Conservation (phyloP, 2,888 invertebrate genomes). For the Drosophila tripunctata region DNA sequence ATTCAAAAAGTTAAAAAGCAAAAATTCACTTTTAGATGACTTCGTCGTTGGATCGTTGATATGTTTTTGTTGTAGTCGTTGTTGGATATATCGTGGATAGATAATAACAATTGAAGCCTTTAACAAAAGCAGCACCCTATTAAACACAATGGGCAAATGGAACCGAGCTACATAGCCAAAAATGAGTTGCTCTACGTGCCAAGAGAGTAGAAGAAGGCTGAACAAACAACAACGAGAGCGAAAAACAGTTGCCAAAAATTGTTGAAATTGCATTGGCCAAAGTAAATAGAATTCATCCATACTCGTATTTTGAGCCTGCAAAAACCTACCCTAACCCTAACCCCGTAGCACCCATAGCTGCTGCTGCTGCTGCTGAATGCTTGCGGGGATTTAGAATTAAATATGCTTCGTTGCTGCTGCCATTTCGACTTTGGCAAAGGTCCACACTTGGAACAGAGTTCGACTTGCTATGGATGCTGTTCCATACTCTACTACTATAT, state of each 20-base stretch:
- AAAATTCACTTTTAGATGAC: slow-evolving; percentile 82
- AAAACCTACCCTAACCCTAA: slow-evolving; percentile 72
- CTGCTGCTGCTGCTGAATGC: no score
- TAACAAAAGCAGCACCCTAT: slow-evolving; percentile 47
- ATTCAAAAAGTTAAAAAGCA: slow-evolving; percentile 82
- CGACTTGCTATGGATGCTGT: slow-evolving; percentile 50
- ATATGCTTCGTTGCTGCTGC: slow-evolving; percentile 78
- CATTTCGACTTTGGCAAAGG: slow-evolving; percentile 77
- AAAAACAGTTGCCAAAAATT: slow-evolving; percentile 73
- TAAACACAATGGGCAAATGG: slow-evolving; percentile 44
- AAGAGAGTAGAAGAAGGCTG: slow-evolving; percentile 79
- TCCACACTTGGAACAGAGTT: slow-evolving; percentile 42
- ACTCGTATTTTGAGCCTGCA: no score
- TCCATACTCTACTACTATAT: slow-evolving; percentile 32
- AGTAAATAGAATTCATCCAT: slow-evolving; percentile 69
- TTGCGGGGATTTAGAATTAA: slow-evolving; percentile 81
- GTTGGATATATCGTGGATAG: slow-evolving; percentile 31
- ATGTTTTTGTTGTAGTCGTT: slow-evolving; percentile 13
- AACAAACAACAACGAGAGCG: slow-evolving; percentile 61
- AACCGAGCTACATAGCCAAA: slow-evolving; percentile 40
- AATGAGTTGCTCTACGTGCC: slow-evolving; percentile 57
- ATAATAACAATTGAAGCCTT: slow-evolving; percentile 66
- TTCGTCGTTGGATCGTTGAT: slow-evolving; percentile 63
- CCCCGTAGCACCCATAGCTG: slow-evolving; percentile 53
- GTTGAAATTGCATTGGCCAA: slow-evolving; percentile 73